Conservation (phyloP, 2,888 invertebrate species). For the Tyria jacobaeae region DNA sequence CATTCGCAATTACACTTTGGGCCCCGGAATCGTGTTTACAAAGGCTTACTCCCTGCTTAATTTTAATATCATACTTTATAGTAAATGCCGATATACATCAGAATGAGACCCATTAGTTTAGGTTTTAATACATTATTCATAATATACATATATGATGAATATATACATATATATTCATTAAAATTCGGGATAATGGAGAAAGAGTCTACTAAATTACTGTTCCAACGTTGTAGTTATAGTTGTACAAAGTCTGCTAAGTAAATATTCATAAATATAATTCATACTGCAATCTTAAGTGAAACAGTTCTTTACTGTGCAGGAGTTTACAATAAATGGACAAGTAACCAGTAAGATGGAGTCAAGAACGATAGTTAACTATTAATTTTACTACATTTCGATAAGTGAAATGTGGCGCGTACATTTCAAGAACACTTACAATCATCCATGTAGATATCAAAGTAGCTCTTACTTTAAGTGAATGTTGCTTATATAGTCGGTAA, state of each 20-base stretch:
- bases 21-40: slow-evolving; percentile 40
- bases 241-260: neutral
- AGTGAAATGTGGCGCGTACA: slow-evolving; percentile 50
- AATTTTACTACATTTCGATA: slow-evolving; percentile 60
- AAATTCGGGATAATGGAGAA: too few species aligned
- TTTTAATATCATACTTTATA: too few species aligned
- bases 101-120: too few species aligned
- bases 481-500: slow-evolving; percentile 64
- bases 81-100: too few species aligned
- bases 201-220: too few species aligned
- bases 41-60: neutral
- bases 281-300: neutral
- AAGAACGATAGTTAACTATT: slow-evolving; percentile 54
- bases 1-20: slow-evolving; percentile 45
- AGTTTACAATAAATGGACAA: slow-evolving; percentile 20
- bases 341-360: slow-evolving; percentile 19
- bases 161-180: too few species aligned
- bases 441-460: slow-evolving; percentile 63
- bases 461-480: slow-evolving; percentile 75
- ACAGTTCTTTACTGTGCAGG: neutral
- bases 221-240: neutral
- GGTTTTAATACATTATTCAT: too few species aligned
- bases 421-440: slow-evolving; percentile 54
- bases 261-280: neutral
- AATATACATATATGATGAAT: too few species aligned